Percentiles rank a stretch among this genome's conserved stretches.
These are phyloP conservation scores for Dichetophora obliterata DNA, from an alignment of 2,888 invertebrate species.

Conservation along the genomic window DNA sequence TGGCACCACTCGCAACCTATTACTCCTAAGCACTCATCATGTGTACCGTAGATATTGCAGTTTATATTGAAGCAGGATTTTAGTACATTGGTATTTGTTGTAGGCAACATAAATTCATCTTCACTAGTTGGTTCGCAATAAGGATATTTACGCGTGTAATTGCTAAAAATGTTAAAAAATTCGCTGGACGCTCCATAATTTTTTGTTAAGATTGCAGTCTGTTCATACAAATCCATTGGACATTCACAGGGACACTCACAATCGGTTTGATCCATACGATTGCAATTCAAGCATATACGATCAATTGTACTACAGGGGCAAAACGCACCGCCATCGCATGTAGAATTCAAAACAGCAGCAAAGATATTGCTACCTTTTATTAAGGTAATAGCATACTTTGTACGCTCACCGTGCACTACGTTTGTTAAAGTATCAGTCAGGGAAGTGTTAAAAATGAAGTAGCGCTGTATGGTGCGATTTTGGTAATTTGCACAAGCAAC, in stretches of 20 bases:
- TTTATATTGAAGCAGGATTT: conserved; percentile 78
- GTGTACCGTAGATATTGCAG: conserved; percentile 77
- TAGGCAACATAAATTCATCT: conserved; percentile 56
- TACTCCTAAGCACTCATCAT: conserved; percentile 78
- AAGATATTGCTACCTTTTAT: conserved; percentile 91
- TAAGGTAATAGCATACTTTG: conserved; percentile 85
- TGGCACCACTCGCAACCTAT: conserved; percentile 95
- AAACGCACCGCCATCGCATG: conserved; percentile 86
- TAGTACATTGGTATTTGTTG: conserved; percentile 71
- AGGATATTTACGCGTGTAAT: conserved; percentile 61
- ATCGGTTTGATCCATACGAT: conserved; percentile 93
- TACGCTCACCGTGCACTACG: conserved; percentile 87
- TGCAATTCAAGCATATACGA: conserved; percentile 90
- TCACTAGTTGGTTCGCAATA: conserved; percentile 66
- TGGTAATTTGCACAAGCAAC: conserved; percentile 86
- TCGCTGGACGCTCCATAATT: conserved; percentile 31
- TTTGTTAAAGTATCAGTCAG: conserved; percentile 83
- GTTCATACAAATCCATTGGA: conserved; percentile 69
- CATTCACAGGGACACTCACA: conserved; percentile 97
- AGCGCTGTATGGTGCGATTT: conserved; percentile 87
- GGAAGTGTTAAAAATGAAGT: conserved; percentile 84
- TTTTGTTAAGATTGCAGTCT: conserved; percentile 18
- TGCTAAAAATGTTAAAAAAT: conserved; percentile 49
- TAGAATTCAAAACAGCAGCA: conserved; percentile 88
- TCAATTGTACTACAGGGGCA: conserved; percentile 94